These are phyloP conservation scores for Mythimna lalbum DNA, from an alignment of 2,888 invertebrate genomes.

Conservation along the genomic window DNA sequence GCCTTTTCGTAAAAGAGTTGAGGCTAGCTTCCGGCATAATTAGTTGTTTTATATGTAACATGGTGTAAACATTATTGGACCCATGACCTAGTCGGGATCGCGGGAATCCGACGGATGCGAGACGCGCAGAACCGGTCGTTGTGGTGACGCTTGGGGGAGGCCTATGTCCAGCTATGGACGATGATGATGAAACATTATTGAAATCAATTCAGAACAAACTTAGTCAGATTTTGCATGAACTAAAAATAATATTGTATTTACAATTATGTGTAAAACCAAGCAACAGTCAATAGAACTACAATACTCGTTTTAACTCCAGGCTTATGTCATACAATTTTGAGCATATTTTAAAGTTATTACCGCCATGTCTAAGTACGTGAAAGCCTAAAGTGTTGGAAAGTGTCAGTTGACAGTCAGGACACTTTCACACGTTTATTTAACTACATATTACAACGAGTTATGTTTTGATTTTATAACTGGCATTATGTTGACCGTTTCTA, in stretches of 20 bases:
- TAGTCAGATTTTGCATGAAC: no score
- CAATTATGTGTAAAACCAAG: slow-evolving; percentile 4
- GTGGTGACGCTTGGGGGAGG: no score
- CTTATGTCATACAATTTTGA: slow-evolving; percentile 35
- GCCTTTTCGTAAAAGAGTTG: neutral
- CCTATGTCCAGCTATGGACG: no score
- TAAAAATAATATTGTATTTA: no score
- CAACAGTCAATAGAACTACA: slow-evolving; percentile 12
- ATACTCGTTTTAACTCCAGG: slow-evolving; percentile 14
- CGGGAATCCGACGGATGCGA: no score
- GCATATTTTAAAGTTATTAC: slow-evolving; percentile 42
- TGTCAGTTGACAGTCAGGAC: slow-evolving; percentile 26
- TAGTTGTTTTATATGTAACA: no score
- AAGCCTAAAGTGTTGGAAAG: slow-evolving; percentile 44
- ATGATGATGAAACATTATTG: no score
- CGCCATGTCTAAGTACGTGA: slow-evolving; percentile 20
- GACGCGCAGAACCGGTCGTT: no score
- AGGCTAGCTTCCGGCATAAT: neutral
- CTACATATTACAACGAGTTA: neutral
- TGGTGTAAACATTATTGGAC: no score
- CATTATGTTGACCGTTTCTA: neutral
- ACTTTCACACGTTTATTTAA: slow-evolving; percentile 44
- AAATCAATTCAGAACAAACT: no score
- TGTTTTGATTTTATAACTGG: slow-evolving; percentile 5
- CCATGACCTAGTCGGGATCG: no score